These are phyloP conservation scores for Gallinago jamesoni DNA, from an alignment of 2,113 vertebrate genomes.

Conservation along the genomic window DNA sequence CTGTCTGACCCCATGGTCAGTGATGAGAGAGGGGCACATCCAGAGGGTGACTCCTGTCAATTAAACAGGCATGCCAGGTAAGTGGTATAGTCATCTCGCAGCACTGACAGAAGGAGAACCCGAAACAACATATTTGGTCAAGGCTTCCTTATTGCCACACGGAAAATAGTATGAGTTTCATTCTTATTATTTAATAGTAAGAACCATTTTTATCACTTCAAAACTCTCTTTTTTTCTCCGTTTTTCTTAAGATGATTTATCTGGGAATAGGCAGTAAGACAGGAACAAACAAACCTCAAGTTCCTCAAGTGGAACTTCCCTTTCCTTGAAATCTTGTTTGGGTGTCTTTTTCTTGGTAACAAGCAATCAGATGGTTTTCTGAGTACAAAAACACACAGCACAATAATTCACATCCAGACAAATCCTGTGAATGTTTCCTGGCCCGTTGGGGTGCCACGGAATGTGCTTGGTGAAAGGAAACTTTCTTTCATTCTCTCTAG, in stretches of 20 bases:
- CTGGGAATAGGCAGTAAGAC: not conserved
- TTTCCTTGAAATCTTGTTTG: not conserved
- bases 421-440: not conserved
- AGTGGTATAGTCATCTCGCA: fast-evolving
- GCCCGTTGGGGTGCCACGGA: not conserved
- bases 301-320: not conserved
- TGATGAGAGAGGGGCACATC: not conserved
- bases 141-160: not conserved
- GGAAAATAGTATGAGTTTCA: not conserved
- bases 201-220: not conserved
- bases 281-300: not conserved
- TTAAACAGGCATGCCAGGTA: not conserved
- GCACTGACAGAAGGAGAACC: not conserved
- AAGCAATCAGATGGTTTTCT: not conserved
- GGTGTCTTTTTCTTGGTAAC: not conserved
- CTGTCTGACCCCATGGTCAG: fast-evolving
- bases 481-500: not conserved
- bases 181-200: not conserved
- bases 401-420: not conserved
- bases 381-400: not conserved
- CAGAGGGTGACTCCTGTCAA: not conserved
- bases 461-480: not conserved
- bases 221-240: not conserved
- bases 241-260: not conserved
- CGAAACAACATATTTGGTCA: not conserved